Evolutionary conservation across 2,888 invertebrate genomes (phyloP).

Genomic region (Neoaliturus tenellus): DNA sequence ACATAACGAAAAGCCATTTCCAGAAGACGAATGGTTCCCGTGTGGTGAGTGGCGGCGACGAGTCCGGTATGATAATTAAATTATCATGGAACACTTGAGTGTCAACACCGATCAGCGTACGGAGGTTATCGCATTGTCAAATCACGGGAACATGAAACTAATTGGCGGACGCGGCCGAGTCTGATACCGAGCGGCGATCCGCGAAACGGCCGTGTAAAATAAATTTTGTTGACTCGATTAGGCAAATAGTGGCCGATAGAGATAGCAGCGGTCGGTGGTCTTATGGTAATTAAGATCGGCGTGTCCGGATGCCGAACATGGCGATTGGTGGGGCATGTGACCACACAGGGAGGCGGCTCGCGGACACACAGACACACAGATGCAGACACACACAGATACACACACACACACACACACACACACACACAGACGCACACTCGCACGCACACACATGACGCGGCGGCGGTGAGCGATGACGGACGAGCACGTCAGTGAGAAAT

Average conservation of each 20-base stretch:
- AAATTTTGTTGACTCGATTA: conserved; percentile 33
- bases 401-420: too few species aligned
- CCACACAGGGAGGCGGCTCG: not conserved
- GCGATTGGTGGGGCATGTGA: not conserved
- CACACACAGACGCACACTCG: too few species aligned
- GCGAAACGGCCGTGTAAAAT: conserved; percentile 15
- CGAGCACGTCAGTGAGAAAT: too few species aligned
- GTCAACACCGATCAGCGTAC: not conserved
- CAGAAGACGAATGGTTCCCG: too few species aligned
- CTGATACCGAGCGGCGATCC: not conserved
- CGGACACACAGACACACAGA: too few species aligned
- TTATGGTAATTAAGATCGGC: conserved; percentile 3
- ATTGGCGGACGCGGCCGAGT: conserved; percentile 1
- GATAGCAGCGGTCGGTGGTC: conserved; percentile 19
- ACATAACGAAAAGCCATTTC: too few species aligned
- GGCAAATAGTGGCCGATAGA: conserved; percentile 27
- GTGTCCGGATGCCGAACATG: conserved; percentile 3
- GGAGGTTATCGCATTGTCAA: conserved; percentile 16
- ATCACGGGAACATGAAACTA: conserved; percentile 21
- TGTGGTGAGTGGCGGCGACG: not conserved
- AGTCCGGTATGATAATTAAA: not conserved
- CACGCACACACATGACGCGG: too few species aligned
- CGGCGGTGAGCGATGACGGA: too few species aligned
- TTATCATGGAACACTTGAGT: not conserved
- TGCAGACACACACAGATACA: too few species aligned